Conservation (phyloP, 2,113 vertebrate genomes). For the Anarrhichthys ocellatus region DNA sequence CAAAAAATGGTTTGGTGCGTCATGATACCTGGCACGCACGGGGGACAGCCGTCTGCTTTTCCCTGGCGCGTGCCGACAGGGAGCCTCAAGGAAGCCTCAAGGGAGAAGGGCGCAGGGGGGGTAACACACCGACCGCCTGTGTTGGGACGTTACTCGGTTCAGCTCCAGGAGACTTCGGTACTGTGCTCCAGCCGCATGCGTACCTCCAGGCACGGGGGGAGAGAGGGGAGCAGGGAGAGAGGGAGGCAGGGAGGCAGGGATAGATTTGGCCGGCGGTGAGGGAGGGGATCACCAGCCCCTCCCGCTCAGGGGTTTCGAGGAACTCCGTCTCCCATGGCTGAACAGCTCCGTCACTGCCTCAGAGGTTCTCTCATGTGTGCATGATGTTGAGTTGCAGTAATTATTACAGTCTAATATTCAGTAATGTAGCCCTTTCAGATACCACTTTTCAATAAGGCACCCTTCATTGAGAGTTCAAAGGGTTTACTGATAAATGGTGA, state of each 20-base stretch:
- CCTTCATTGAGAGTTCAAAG: not conserved
- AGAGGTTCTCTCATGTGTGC: not conserved
- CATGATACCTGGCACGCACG: constrained; percentile 67
- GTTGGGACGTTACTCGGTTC: constrained; percentile 28
- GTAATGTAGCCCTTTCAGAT: not conserved
- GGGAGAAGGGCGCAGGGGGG: no score
- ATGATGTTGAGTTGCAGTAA: not conserved
- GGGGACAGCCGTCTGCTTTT: constrained; percentile 43
- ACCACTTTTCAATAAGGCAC: not conserved
- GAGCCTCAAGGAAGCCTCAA: not conserved
- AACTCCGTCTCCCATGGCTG: constrained; percentile 28
- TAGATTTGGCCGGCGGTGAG: constrained; percentile 31
- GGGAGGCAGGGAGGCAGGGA: constrained; percentile 9
- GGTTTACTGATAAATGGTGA: not conserved
- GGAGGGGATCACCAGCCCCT: constrained; percentile 46
- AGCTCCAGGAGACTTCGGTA: constrained; percentile 45
- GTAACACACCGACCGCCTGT: constrained; percentile 28
- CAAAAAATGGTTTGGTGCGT: constrained; percentile 52
- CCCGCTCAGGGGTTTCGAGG: constrained; percentile 43
- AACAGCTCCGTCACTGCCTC: constrained; percentile 41
- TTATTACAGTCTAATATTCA: not conserved
- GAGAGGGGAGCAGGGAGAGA: constrained; percentile 34
- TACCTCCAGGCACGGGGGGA: constrained; percentile 43
- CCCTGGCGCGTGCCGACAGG: constrained; percentile 27
- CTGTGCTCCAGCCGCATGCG: constrained; percentile 49